Conservation (phyloP, 2,797 vertebrate genomes). For the Pangasius macronema region DNA sequence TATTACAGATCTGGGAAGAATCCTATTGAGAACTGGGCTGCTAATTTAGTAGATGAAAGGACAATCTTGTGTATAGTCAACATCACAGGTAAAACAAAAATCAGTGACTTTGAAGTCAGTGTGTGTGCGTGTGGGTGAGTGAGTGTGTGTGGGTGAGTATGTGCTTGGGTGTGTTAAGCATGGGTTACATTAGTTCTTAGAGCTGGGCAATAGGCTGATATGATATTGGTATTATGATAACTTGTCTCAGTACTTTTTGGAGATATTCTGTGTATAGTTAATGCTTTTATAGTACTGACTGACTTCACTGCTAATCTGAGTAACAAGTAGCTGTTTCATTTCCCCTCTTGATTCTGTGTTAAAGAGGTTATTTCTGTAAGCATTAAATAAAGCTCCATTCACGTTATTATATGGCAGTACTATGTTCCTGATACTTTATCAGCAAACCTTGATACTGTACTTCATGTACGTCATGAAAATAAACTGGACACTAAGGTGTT, state of each 20-base stretch:
- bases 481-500: no score
- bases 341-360: neutral
- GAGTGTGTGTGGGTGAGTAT: neutral
- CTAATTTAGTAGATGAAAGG: constrained; percentile 10
- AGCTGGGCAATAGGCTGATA: neutral
- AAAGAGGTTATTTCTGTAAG: neutral
- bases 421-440: neutral
- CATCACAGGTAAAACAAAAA: neutral
- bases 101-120: neutral
- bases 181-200: neutral
- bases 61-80: neutral
- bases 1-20: neutral
- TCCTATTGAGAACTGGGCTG: neutral
- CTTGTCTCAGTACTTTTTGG: neutral
- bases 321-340: neutral
- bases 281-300: neutral
- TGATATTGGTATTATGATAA: neutral
- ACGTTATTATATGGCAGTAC: neutral
- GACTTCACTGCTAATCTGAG: neutral
- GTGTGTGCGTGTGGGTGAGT: neutral
- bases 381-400: neutral
- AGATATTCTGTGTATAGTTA: neutral
- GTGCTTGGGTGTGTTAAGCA: neutral
- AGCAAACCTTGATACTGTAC: neutral
- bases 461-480: neutral